These are phyloP conservation scores for Globodera ellingtonae DNA, from an alignment of 1,140 invertebrate species.

Conservation along the genomic window DNA sequence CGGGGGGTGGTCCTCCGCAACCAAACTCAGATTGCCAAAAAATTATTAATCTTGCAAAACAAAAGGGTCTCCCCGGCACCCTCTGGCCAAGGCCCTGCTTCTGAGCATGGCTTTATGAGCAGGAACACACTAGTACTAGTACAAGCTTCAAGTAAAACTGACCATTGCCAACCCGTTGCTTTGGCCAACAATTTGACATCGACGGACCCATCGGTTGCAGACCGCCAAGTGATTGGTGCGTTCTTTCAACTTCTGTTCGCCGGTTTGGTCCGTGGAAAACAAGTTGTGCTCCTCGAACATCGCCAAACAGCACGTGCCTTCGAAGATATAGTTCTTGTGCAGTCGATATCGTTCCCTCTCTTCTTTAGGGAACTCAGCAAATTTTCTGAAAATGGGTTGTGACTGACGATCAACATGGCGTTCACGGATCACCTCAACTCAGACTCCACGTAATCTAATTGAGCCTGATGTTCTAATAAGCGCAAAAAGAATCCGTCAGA, in stretches of 20 bases:
- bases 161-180: constrained; percentile 28
- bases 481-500: constrained; percentile 22
- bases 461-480: neutral
- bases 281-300: neutral
- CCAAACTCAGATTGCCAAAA: too few species aligned
- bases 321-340: constrained; percentile 14
- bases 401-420: neutral
- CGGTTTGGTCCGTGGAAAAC: neutral
- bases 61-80: too few species aligned
- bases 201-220: constrained; percentile 6
- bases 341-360: constrained; percentile 16
- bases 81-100: too few species aligned
- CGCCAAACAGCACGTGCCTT: constrained; percentile 17
- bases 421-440: constrained; percentile 11
- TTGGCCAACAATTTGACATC: constrained; percentile 18
- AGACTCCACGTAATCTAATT: constrained; percentile 1
- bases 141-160: neutral
- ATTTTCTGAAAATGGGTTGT: neutral
- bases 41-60: too few species aligned
- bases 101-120: neutral
- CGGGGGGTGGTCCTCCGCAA: too few species aligned
- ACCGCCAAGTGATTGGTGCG: neutral
- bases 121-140: neutral
- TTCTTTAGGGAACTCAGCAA: neutral
- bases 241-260: neutral